A percentile compares a stretch with the other conserved stretches of the same genome.
phyloP scores from a whole-genome alignment of 2,888 invertebrate genomes.

The Scaptomyza tumidula region DNA sequence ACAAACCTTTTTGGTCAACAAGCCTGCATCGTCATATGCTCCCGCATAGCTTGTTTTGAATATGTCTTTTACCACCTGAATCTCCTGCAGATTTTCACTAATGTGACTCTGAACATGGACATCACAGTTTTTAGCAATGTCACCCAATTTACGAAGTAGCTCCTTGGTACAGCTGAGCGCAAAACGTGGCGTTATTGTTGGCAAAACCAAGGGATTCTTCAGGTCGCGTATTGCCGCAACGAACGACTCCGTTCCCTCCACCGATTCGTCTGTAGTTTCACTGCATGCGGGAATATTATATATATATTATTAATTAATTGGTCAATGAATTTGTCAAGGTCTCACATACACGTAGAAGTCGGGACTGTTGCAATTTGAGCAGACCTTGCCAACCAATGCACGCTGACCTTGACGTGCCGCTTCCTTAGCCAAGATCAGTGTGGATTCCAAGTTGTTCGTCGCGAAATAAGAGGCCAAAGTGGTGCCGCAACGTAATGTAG shows the following conservation, averaged over 20 bases:
- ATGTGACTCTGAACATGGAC: conserved; percentile 94
- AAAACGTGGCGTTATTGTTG: conserved; percentile 94
- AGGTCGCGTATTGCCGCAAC: conserved; percentile 86
- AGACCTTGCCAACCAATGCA: conserved; percentile 93
- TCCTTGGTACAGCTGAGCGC: conserved; percentile 91
- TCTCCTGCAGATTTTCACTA: conserved; percentile 91
- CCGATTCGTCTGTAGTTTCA: conserved; percentile 88
- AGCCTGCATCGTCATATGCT: conserved; percentile 90
- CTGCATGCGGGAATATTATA: conserved; percentile 84
- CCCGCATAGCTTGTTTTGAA: conserved; percentile 88
- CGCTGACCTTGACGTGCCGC: conserved; percentile 89
- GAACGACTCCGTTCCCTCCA: conserved; percentile 88
- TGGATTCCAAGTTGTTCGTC: conserved; percentile 90
- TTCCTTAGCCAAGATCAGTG: conserved; percentile 89
- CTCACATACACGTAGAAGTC: conserved; percentile 81
- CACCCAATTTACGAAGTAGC: conserved; percentile 89
- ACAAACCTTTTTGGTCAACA: conserved; percentile 90
- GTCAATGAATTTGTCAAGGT: background rate
- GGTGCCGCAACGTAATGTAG: conserved; percentile 91
- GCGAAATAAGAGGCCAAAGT: conserved; percentile 96
- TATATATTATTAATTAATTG: background rate
- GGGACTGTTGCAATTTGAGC: conserved; percentile 83
- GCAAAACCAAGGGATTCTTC: conserved; percentile 88
- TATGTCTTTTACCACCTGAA: conserved; percentile 87
- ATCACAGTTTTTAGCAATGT: conserved; percentile 88